These are phyloP conservation scores for Pseudococcus viburni DNA, from an alignment of 2,888 invertebrate species.

Conservation along the genomic window DNA sequence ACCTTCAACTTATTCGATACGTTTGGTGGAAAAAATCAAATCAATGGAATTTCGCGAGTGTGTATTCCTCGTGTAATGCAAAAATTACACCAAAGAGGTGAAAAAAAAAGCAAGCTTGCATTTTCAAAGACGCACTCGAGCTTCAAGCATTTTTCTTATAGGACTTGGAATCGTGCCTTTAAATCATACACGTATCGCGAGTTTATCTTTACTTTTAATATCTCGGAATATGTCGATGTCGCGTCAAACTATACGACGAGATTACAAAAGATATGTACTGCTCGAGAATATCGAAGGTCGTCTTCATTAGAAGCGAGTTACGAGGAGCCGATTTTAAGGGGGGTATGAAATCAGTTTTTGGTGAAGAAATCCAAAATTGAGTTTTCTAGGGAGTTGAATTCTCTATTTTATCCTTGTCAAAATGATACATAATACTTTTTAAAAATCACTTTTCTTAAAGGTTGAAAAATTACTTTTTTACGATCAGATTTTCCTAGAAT, in stretches of 20 bases:
- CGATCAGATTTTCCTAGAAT: too few relatives aligned
- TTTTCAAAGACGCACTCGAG: not conserved
- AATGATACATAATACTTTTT: too few relatives aligned
- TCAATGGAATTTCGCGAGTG: not conserved
- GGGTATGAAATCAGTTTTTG: too few relatives aligned
- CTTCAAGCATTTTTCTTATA: not conserved
- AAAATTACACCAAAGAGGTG: too few relatives aligned
- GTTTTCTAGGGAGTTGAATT: too few relatives aligned
- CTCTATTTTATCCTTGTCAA: too few relatives aligned
- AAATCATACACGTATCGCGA: not conserved
- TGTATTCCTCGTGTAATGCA: not conserved
- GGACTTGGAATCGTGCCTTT: not conserved
- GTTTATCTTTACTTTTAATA: not conserved
- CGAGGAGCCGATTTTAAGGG: not conserved
- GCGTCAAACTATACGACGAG: not conserved
- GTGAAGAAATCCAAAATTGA: too few relatives aligned
- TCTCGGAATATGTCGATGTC: not conserved
- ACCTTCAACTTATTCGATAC: too few relatives aligned
- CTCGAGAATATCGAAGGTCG: conserved; percentile 2
- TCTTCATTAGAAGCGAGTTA: conserved; percentile 24
- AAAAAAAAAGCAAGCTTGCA: not conserved
- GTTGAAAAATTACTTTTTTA: too few relatives aligned
- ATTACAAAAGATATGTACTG: conserved; percentile 3
- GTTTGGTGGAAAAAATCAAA: not conserved
- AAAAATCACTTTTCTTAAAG: too few relatives aligned